Base-by-base conservation (phyloP, 2,888 invertebrate species). In the Apodemia duryi region DNA sequence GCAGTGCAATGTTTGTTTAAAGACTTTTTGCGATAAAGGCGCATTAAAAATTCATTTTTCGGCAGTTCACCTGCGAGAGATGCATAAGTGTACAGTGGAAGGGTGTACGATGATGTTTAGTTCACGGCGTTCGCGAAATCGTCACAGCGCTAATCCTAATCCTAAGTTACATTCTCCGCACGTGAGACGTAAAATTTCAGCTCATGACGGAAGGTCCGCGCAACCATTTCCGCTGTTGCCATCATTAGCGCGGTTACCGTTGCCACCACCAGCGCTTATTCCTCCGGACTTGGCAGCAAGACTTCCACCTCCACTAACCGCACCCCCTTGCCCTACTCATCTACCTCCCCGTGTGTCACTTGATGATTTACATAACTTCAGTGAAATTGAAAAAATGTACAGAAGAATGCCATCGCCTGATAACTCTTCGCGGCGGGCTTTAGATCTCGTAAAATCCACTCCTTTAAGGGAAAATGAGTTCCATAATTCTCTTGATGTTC, bases 91-190 rank as follows among this genome's bases (percentile, higher is more conserved):
- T 89, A 98, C 99, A 21, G 98, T 99, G 62, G 97, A 97, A 80
- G 98, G 98, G 52, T 99, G 99, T 90, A 98, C 97, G 77, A 98
- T 98, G 97, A 98, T 98, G 96, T 99, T 99, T 89, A 98, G 98
- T 88, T 98, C 98, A 68, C 94, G 98, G 66, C 94, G 99, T 67
- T 98, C 98, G 71, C 94, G 99, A 65, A 99, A 99, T 82, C 94
- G 99, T 38, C 99, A 99, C 91, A 98, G 97, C 87, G 98, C 98
- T 64, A 99, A 99, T 86, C 98, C 98, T 1, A 99, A 99, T 85
- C 98, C 98, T 0, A 99, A 98, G 87, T 89, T 99, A 64, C 98
- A 99, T 87, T 98, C 98, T 73, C 98, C 98, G n/a, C 98, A 98
- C 83, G 94, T 98, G 72, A 93, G 98, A 65, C 94, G 98, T 72